Base-by-base conservation (phyloP, 2,888 invertebrate genomes). In the Eilema caniola region DNA sequence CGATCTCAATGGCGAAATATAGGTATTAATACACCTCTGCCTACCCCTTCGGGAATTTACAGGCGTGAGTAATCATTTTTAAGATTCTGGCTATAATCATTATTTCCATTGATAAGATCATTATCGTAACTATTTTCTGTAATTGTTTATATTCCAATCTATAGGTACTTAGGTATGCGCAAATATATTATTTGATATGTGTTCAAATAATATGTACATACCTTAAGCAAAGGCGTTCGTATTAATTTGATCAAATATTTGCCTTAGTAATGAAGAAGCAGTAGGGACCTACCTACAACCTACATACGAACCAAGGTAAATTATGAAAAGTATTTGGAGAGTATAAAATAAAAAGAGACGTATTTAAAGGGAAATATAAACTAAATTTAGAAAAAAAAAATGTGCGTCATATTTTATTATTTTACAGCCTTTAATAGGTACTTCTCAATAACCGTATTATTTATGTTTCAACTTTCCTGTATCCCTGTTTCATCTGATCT, bases 161-260 rank as follows among this genome's bases (percentile, higher is more conserved):
- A 31, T 61, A 61, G 23, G 23, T 31, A n/a, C n/a, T n/a, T 47
- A 14, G 4, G 14, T 47, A n/a, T 47, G 47, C 61, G 61, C n/a
- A 33, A 61, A 61, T 33, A 62, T 14, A n/a, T 33, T 62, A 62
- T 23, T 62, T 33, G 31, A 61, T 61, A 61, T 31, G 31, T 61
- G 31, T n/a, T 61, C 61, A 61, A 33, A 11, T n/a, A n/a, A 61
- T 33, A 62, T 33, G 12, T 33, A 14, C n/a, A 23, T 20, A 47
- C 3, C 47, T 16, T 16, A 47, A 20, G 47, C 16, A 47, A 20
- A 20, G 12, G 12, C 61, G n/a, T 23, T 61, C 28, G 23, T 33
- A 31, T 62, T 33, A 33, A 33, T 62, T 62, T n/a, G 33, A 33
- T 62, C 23, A 33, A 62, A 62, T 11, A 62, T 62, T 60, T 61